Base-by-base conservation (phyloP, 2,888 invertebrate species). In the Clunio marinus region DNA sequence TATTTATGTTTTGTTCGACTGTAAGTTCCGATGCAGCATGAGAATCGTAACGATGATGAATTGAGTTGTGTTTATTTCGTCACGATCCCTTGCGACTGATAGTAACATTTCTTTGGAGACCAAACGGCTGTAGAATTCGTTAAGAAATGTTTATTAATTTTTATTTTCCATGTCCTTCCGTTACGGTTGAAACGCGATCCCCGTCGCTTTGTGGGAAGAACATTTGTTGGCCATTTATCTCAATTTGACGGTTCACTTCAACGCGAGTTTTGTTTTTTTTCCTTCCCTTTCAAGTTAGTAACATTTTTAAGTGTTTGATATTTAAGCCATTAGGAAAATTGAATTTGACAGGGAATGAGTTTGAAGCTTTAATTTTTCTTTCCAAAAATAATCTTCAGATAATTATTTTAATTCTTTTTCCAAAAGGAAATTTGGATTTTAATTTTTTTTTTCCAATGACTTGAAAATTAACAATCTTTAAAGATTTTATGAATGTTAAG, bases 1-100 rank as follows among this genome's bases (percentile, higher is more conserved):
- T 55, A 22, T 58, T 20, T 46, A 7, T 46, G 4, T 46, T 32
- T 32, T 32, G 45, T 15, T 4, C 32, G 27, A 24, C 4, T 24
- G 5, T 25, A 27, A 24, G 41, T 45, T 22, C 62, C 41, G 62
- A 24, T 45, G 60, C 45, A 41, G 5, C 62, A 63, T 22, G 35
- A 46, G 51, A 63, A 63, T 27, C 45, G 27, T 65, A 45, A 65
- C 27, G 27, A 65, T 65, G 63, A 65, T 65, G 63, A 20, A 65
- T 65, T 65, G 63, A 65, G 63, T 46, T 65, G 63, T 65, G 32
- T 10, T 57, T 45, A 17, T 35, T 2, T 5, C 17, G 28, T 32
- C 15, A 17, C 20, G 66, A 66, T 51, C 66, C 63, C 63, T 27
- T 41, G 63, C 20, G 37, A 63, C 25, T 45, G 66, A 66, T 55